These are phyloP conservation scores for Bombus soroeensis DNA, from an alignment of 1,140 invertebrate species.

Conservation along the genomic window DNA sequence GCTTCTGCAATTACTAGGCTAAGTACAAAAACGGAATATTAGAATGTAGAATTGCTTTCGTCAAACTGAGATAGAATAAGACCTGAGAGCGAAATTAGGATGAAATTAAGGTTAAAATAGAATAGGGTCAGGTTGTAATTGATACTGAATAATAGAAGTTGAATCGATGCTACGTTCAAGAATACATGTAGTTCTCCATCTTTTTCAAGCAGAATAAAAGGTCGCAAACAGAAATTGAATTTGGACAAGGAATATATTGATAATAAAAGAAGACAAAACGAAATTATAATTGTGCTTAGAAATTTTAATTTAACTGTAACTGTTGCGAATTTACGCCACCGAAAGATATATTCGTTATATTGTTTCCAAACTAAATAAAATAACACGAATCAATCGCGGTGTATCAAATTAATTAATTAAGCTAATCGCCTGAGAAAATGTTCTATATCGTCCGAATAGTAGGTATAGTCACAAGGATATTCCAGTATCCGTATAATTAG, in stretches of 20 bases:
- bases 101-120: neutral
- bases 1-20: neutral
- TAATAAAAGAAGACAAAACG: too few species aligned
- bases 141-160: neutral
- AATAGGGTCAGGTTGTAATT: neutral
- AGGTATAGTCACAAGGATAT: neutral
- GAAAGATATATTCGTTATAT: too few species aligned
- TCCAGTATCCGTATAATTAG: constrained; percentile 4
- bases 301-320: too few species aligned
- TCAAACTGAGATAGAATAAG: neutral
- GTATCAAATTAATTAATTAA: constrained; percentile 12
- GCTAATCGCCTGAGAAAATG: neutral
- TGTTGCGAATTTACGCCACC: too few species aligned
- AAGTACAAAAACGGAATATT: neutral
- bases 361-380: too few species aligned
- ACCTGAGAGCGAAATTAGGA: neutral
- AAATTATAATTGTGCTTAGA: too few species aligned
- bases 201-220: too few species aligned
- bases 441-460: neutral
- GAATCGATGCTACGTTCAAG: neutral
- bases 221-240: too few species aligned
- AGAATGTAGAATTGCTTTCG: neutral
- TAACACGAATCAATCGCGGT: neutral
- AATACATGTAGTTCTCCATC: too few species aligned
- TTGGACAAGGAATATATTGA: too few species aligned